A percentile compares a stretch with the other conserved stretches of the same genome.
Conservation (phyloP, 2,888 invertebrate species). For the Rhagonycha lutea region DNA sequence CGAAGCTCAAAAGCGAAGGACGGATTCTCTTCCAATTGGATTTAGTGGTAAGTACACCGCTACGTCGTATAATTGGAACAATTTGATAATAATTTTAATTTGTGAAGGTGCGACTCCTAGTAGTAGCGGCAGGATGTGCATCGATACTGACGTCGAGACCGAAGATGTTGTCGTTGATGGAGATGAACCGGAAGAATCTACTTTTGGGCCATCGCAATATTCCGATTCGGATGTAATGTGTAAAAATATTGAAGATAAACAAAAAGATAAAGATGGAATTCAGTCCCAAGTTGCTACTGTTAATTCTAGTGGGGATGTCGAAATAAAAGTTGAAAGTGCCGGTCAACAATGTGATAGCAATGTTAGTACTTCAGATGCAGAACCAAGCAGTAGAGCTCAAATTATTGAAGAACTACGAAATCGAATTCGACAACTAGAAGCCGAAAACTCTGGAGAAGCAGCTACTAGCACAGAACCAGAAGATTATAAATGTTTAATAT, state of each 20-base stretch:
- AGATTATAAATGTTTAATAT: conserved; percentile 73
- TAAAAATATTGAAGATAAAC: conserved; percentile 34
- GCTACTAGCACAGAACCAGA: conserved; percentile 53
- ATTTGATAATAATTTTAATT: neutral
- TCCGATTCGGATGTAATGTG: conserved; percentile 51
- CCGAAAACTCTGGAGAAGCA: conserved; percentile 50
- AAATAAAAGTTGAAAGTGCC: conserved; percentile 49
- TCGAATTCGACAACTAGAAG: conserved; percentile 62
- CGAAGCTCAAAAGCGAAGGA: conserved; percentile 50
- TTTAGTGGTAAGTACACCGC: conserved; percentile 10
- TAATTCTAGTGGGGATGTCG: conserved; percentile 54
- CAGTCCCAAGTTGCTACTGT: conserved; percentile 50
- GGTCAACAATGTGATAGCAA: conserved; percentile 55
- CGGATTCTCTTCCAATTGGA: conserved; percentile 42
- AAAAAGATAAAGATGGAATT: conserved; percentile 40
- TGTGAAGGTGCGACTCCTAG: conserved; percentile 37
- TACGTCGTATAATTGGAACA: neutral
- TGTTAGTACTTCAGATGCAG: conserved; percentile 56
- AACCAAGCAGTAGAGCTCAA: conserved; percentile 55
- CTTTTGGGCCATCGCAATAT: conserved; percentile 53
- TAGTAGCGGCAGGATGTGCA: conserved; percentile 47
- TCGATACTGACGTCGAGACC: conserved; percentile 48
- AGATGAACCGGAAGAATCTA: conserved; percentile 51
- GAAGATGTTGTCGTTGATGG: conserved; percentile 55
- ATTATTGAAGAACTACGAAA: conserved; percentile 63